Percentiles rank a stretch among this genome's conserved stretches.
Evolutionary conservation across 2,888 invertebrate genomes (phyloP).

Genomic region (Nineta flava): DNA sequence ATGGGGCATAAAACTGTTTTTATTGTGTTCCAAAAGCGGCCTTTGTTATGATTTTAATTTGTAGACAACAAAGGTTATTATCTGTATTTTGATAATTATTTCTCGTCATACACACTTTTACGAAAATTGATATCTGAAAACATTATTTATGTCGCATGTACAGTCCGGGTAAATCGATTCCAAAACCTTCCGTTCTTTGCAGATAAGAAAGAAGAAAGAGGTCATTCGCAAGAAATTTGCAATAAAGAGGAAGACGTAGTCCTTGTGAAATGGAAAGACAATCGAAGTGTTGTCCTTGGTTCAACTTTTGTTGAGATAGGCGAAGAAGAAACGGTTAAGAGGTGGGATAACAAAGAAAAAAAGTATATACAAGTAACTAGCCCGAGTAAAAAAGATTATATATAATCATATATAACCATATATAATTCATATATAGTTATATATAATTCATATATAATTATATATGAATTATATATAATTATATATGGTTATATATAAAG

Average conservation of each 20-base stretch:
- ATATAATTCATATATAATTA: too few relatives aligned
- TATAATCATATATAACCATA: background rate
- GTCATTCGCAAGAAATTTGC: slow-evolving; percentile 8
- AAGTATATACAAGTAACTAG: slow-evolving; percentile 9
- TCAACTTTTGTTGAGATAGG: slow-evolving; percentile 11
- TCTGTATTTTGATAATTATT: slow-evolving; percentile 1
- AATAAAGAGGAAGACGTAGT: slow-evolving; percentile 8
- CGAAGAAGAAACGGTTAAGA: slow-evolving; percentile 10
- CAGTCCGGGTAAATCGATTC: slow-evolving; percentile 3
- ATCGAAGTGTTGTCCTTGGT: slow-evolving; percentile 9
- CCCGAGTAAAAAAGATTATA: too few relatives aligned
- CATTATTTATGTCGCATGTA: background rate
- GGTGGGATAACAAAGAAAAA: slow-evolving; percentile 10
- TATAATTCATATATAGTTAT: too few relatives aligned
- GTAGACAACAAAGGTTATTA: too few relatives aligned
- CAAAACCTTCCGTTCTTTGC: slow-evolving; percentile 5
- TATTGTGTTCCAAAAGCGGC: slow-evolving; percentile 15
- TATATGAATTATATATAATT: too few relatives aligned
- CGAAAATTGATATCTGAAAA: background rate
- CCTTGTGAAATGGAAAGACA: slow-evolving; percentile 12
- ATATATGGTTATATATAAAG: too few relatives aligned
- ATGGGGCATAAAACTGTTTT: slow-evolving; percentile 17
- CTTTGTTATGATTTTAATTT: slow-evolving; percentile 16
- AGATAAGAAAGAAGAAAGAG: slow-evolving; percentile 10
- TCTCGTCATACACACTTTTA: background rate